A percentile compares a stretch with the other conserved stretches of the same genome.
Evolutionary conservation across 37 sponge, comb jelly and placozoan species (phyloP).

Genomic region (Ephydatia muelleri): DNA sequence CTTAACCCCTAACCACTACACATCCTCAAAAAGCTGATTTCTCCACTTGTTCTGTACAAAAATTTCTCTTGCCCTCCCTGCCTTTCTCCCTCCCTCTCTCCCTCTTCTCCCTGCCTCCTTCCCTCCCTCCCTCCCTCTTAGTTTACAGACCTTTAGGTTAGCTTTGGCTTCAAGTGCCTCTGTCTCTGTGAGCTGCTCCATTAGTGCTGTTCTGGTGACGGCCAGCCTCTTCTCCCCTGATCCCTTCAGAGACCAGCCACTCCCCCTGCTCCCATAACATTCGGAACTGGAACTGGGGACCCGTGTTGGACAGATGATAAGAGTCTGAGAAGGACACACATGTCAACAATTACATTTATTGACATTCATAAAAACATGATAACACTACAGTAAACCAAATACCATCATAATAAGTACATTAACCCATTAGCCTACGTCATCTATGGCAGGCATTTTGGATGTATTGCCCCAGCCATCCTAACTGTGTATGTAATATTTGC

Average conservation of each 20-base stretch:
- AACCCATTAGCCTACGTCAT: no score
- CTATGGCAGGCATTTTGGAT: no score
- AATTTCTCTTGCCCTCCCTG: neutral
- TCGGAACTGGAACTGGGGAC: neutral
- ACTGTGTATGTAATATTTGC: no score
- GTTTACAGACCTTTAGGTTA: slow-evolving; percentile 13
- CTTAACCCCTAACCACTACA: no score
- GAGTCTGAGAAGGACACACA: neutral
- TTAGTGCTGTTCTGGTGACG: slow-evolving; percentile 29
- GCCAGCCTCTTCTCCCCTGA: slow-evolving; percentile 22
- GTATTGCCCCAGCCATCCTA: no score
- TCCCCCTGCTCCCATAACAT: neutral
- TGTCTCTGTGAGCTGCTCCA: slow-evolving; percentile 48
- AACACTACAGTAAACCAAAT: no score
- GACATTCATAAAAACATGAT: no score
- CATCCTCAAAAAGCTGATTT: no score
- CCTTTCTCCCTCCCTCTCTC: neutral
- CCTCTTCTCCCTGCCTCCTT: neutral
- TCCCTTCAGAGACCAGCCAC: neutral
- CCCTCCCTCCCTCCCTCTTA: no score
- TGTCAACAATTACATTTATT: no score
- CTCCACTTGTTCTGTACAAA: no score
- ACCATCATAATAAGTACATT: no score
- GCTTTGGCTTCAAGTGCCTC: slow-evolving; percentile 34
- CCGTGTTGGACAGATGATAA: neutral